phyloP scores from a whole-genome alignment of 2,888 invertebrate genomes.

The Autographa gamma region DNA sequence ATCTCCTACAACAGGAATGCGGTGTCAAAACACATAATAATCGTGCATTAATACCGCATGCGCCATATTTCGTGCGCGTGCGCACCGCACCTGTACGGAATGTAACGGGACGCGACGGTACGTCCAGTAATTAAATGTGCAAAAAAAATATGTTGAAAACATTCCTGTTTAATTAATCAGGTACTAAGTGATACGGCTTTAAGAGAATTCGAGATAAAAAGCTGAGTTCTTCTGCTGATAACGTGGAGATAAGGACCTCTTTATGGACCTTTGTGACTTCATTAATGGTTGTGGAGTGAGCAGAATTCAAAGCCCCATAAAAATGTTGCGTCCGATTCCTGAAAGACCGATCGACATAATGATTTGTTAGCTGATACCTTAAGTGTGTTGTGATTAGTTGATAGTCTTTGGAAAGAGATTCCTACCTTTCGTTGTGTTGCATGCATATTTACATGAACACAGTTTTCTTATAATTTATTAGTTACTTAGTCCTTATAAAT shows the following conservation, averaged over 20 bases:
- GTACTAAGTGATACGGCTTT: conserved; percentile 49
- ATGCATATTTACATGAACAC: too few relatives aligned
- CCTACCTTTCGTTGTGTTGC: too few relatives aligned
- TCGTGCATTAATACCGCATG: conserved; percentile 48
- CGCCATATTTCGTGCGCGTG: conserved; percentile 61
- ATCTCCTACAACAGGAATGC: conserved; percentile 43
- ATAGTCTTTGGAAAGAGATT: too few relatives aligned
- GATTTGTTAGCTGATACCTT: too few relatives aligned
- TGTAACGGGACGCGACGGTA: conserved; percentile 66
- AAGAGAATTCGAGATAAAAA: conserved; percentile 35
- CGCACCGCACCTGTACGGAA: conserved; percentile 68
- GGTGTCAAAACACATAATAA: conserved; percentile 57
- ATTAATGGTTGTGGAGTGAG: conserved; percentile 19
- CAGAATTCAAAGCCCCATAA: neutral
- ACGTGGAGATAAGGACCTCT: conserved; percentile 17
- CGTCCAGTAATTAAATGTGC: conserved; percentile 52
- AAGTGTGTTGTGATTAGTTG: too few relatives aligned
- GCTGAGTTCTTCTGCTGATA: conserved; percentile 25
- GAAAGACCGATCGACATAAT: too few relatives aligned
- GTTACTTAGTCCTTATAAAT: too few relatives aligned
- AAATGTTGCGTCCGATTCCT: too few relatives aligned
- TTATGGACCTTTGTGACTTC: conserved; percentile 16
- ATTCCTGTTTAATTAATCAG: conserved; percentile 66
- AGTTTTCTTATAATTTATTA: too few relatives aligned
- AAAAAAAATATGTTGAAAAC: conserved; percentile 48